phyloP scores from a whole-genome alignment of 64 coral and sea anemone genomes.

The Dendronephthya gigantea region DNA sequence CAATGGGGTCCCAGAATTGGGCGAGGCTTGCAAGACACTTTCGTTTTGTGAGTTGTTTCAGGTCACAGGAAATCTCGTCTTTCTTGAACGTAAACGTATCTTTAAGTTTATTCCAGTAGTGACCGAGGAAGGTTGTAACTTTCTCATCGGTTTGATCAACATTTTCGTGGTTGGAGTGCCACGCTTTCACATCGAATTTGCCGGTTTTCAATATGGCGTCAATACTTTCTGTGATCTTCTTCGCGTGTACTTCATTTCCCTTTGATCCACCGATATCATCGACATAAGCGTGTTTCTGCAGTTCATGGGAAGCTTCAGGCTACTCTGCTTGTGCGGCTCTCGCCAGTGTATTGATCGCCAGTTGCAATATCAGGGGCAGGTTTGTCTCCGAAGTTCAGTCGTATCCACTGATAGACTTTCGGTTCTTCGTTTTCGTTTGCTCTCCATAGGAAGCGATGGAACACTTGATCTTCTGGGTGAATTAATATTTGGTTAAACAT shows the following conservation, averaged over 20 bases:
- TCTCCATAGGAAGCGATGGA: neutral
- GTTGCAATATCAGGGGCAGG: neutral
- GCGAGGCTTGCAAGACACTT: neutral
- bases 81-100: neutral
- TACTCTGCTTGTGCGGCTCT: neutral
- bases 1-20: neutral
- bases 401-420: neutral
- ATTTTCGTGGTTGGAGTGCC: neutral
- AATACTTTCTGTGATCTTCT: neutral
- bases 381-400: constrained; percentile 4
- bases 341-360: neutral
- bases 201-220: neutral
- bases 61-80: neutral
- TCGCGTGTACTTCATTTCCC: neutral
- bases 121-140: neutral
- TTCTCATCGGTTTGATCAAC: neutral
- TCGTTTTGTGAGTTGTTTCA: neutral
- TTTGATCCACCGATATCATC: neutral
- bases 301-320: neutral
- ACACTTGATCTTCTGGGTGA: neutral
- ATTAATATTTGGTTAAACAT: constrained; percentile 8
- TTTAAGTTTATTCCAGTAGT: neutral
- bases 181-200: neutral
- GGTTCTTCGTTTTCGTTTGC: neutral
- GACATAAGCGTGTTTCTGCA: neutral